phyloP scores from a whole-genome alignment of 2,797 vertebrate species.

The Ptychobarbus kaznakovi region DNA sequence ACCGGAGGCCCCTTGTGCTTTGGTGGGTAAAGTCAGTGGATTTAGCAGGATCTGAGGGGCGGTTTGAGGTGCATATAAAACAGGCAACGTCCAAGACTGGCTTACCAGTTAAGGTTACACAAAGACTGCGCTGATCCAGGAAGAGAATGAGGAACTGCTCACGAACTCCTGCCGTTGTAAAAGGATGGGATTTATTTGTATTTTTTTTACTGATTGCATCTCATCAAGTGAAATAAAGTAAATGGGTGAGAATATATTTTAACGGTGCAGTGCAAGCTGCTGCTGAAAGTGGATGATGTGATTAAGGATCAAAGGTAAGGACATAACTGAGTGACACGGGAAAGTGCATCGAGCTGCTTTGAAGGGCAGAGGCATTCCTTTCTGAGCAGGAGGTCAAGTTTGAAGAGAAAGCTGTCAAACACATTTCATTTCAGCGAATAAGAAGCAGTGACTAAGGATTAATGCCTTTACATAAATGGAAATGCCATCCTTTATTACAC shows the following conservation, averaged over 20 bases:
- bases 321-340: conserved; percentile 41
- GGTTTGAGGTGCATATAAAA: conserved; percentile 76
- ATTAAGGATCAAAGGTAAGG: conserved; percentile 54
- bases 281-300: conserved; percentile 30
- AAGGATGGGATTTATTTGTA: conserved; percentile 39
- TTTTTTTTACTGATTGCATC: conserved; percentile 37
- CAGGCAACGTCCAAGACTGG: conserved; percentile 56
- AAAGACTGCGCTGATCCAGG: conserved; percentile 45
- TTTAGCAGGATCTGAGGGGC: conserved; percentile 74
- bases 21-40: conserved; percentile 77
- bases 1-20: conserved; percentile 66
- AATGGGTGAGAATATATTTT: conserved; percentile 46
- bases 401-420: conserved; percentile 38
- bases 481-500: conserved; percentile 4
- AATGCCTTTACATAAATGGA: conserved; percentile 10
- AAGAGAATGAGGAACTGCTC: conserved; percentile 45
- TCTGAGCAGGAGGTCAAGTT: conserved; percentile 31
- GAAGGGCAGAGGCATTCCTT: conserved; percentile 42
- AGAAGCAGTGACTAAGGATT: conserved; percentile 24
- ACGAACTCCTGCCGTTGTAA: conserved; percentile 22
- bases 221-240: conserved; percentile 47
- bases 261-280: conserved; percentile 22
- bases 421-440: conserved; percentile 26
- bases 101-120: conserved; percentile 53
- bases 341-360: conserved; percentile 44